Percentiles rank a stretch among this genome's conserved stretches.
Evolutionary conservation across 2,797 vertebrate genomes (phyloP).

Genomic region (Pelodytes ibericus): DNA sequence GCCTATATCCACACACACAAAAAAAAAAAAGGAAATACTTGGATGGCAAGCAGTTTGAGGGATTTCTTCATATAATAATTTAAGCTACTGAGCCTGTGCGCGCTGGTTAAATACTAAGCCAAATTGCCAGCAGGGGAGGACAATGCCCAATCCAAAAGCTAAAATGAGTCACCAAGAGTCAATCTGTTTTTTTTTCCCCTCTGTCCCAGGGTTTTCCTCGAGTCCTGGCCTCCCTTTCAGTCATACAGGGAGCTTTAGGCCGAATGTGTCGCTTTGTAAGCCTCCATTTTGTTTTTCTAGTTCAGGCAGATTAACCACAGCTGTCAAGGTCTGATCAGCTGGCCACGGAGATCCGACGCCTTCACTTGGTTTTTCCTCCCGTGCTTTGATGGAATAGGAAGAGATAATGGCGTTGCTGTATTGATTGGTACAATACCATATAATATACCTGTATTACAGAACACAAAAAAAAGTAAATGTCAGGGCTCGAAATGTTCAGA

Average conservation of each 20-base stretch:
- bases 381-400: constrained; percentile 74
- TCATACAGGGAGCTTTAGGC: constrained; percentile 68
- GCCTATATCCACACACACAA: constrained; percentile 70
- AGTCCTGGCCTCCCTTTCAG: constrained; percentile 66
- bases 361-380: constrained; percentile 59
- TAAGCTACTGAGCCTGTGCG: constrained; percentile 81
- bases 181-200: constrained; percentile 81
- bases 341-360: constrained; percentile 57
- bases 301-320: constrained; percentile 61
- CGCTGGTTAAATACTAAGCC: constrained; percentile 76
- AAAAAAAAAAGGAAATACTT: constrained; percentile 72
- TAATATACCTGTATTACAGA: constrained; percentile 71
- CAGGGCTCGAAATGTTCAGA: background rate
- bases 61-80: constrained; percentile 77
- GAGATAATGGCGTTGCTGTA: constrained; percentile 74
- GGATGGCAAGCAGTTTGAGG: constrained; percentile 74
- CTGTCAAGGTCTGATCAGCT: constrained; percentile 60
- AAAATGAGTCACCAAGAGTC: constrained; percentile 85
- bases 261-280: constrained; percentile 62
- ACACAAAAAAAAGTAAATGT: constrained; percentile 41
- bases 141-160: constrained; percentile 81
- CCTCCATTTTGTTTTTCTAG: constrained; percentile 61
- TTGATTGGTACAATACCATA: constrained; percentile 66
- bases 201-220: constrained; percentile 74
- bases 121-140: constrained; percentile 80